Base-by-base conservation (phyloP, 1,140 invertebrate genomes). In the Aethina tumida region DNA sequence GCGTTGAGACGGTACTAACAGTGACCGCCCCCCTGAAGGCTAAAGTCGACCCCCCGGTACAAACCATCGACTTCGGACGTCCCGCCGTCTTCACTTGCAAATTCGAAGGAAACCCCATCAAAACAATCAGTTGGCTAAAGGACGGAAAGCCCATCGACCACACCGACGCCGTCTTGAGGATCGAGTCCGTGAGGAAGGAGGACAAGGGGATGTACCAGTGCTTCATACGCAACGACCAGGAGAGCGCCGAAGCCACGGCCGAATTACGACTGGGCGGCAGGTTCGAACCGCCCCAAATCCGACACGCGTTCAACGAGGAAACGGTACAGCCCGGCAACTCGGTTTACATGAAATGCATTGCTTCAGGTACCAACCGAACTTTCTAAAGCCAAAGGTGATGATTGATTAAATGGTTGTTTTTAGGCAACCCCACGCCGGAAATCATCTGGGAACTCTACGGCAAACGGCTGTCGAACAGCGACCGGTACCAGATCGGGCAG, bases 131-230 rank as follows among this genome's bases (percentile, higher is more conserved):
- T 15, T 97, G 93, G 93, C 68, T 91, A 31, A 95, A 95, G 64
- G 88, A 97, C 60, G 90, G 90, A 43, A 82, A 86, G 62, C 74
- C 76, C 19, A 70, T 89, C 43, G 77, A 79, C 32, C 78, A 83
- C 52, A 79, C 82, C 43, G 85, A 88, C 43, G 71, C 80, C 1
- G 71, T 81, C 26, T 63, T 95, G 10, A 76, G 81, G 34, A 92
- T 97, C 52, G 83, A 88, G 47, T 80, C 81, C 3, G 89, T 97
- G 0, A 83, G 87, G 60, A 88, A 94, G 53, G 85, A 93, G 64
- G 91, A 97, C 60, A 90, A 89, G 58, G 93, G 92, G 59, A 96
- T 97, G 91, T 97, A 96, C 59, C 92, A 97, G 55, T 97, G 93
- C 59, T 91, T 96, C 57, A 85, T 93, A 19, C 71, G 84, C 28